Evolutionary conservation across 2,888 invertebrate species (phyloP).

Genomic region (Tetropium fuscum): DNA sequence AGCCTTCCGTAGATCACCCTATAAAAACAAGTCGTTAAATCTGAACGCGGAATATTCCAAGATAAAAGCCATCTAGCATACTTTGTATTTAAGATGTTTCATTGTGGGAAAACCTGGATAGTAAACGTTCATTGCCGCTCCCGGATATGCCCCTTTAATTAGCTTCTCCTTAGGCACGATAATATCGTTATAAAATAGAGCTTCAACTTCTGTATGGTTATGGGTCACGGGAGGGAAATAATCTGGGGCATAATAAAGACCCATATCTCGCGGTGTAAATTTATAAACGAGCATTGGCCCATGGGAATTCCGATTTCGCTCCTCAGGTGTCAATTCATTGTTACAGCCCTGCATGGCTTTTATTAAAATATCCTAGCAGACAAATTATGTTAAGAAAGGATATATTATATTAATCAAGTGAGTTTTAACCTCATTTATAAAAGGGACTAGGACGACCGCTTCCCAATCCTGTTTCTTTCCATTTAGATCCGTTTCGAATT

Average conservation of each 20-base stretch:
- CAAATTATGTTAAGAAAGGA: conserved; percentile 6
- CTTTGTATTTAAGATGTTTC: conserved; percentile 84
- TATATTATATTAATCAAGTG: conserved; percentile 1
- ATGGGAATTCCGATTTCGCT: conserved; percentile 81
- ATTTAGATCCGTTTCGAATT: conserved; percentile 95
- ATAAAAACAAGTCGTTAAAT: conserved; percentile 29
- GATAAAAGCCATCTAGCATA: conserved; percentile 62
- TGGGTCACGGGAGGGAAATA: conserved; percentile 73
- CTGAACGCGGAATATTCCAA: conserved; percentile 10
- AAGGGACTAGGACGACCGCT: conserved; percentile 92
- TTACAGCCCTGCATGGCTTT: conserved; percentile 82
- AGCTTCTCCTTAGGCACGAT: conserved; percentile 71
- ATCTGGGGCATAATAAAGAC: conserved; percentile 70
- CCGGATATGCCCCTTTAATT: conserved; percentile 78
- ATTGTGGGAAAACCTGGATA: conserved; percentile 95
- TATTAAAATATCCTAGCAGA: conserved; percentile 72
- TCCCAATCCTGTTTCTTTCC: conserved; percentile 98
- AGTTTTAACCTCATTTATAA: conserved; percentile 82
- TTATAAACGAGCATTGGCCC: conserved; percentile 90
- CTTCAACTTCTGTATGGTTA: conserved; percentile 70
- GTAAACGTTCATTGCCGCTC: conserved; percentile 75
- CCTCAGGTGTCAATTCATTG: conserved; percentile 75
- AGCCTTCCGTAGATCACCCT: conserved; percentile 70
- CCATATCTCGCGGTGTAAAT: conserved; percentile 72
- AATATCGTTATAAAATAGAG: conserved; percentile 71